Base-by-base conservation (phyloP, 2,888 invertebrate species). In the Petrophora chlorosata region DNA sequence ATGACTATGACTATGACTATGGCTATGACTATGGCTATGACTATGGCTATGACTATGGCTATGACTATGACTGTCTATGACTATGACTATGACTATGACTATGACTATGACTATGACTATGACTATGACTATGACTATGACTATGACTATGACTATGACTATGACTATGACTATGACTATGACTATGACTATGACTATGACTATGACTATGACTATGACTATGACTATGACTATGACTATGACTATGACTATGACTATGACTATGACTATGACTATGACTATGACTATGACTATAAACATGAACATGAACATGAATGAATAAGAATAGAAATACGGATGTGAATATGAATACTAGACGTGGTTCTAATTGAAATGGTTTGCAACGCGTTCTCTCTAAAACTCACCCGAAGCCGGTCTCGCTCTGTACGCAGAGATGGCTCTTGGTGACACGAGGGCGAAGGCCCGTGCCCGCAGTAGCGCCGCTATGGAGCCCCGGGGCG, bases 401-500 rank as follows among this genome's bases (percentile, higher is more conserved):
- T 73, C 43, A 90, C 90, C 90, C 29, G 89, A 76, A 25, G 83
- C 63, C 23, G 89, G 89, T 45, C 90, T 70, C 33, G 90, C 90
- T 69, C 85, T 79, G 70, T 93, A 93, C 16, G 93, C 93, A 22
- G 92, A 91, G 45, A 93, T 90, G 34, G 93, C 92, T 41, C 93
- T 86, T 29, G 93, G 91, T 3, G 93, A 92, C 46, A 94, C 91
- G 67, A 94, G 93, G 62, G 93, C 93, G 73, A 92, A 92, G 51
- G 95, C 94, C 55, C 94, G 91, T 65, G 94, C 94, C 30, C 94
- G 90, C 36, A 94, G 92, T 64, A 94, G 78, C 46, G 94, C 94
- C 35, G 94, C 91, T 15, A 94, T 86, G 41, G 93, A 92, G 46
- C 92, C 92, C 67, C 94, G 92, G 41, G 92, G 89, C 9, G 93